A percentile compares a stretch with the other conserved stretches of the same genome.
Evolutionary conservation across 1,140 invertebrate species (phyloP).

Genomic region (Bombus ignitus): DNA sequence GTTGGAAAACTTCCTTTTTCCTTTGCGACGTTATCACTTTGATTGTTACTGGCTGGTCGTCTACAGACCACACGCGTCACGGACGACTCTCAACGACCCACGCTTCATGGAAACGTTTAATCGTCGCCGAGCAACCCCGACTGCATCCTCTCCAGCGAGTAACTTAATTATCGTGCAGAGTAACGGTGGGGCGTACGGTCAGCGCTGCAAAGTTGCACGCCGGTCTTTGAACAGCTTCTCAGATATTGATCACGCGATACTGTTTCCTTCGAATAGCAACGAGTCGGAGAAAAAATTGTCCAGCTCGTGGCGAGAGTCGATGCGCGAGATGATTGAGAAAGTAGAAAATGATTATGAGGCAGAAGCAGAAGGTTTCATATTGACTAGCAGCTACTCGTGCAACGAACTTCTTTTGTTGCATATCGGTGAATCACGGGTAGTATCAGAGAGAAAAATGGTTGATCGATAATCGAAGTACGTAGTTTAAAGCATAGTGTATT

Average conservation of each 20-base stretch:
- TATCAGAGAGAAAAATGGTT: too few relatives aligned
- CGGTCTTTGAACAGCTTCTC: background rate
- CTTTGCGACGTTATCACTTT: too few relatives aligned
- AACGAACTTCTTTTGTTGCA: too few relatives aligned
- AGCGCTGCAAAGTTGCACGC: background rate
- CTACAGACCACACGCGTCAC: background rate
- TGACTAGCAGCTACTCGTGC: too few relatives aligned
- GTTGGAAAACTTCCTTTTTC: too few relatives aligned
- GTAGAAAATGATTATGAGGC: background rate
- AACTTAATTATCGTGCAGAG: slow-evolving; percentile 24
- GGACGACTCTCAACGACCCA: background rate
- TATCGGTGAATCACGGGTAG: too few relatives aligned
- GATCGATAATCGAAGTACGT: too few relatives aligned
- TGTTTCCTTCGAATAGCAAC: slow-evolving; percentile 1
- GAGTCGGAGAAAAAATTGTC: background rate
- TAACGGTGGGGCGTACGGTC: background rate
- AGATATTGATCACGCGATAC: slow-evolving; percentile 7
- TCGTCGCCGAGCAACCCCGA: background rate
- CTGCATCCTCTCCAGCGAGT: background rate
- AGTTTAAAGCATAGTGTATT: too few relatives aligned
- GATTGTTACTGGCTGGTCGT: background rate
- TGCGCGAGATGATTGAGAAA: background rate
- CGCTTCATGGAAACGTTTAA: slow-evolving; percentile 20
- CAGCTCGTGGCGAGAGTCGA: too few relatives aligned
- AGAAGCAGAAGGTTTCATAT: too few relatives aligned